Evolutionary conservation across 2,113 vertebrate genomes (phyloP), one percentile per base, ranked within the genome.

Genomic region (Nycticebus coucang): DNA sequence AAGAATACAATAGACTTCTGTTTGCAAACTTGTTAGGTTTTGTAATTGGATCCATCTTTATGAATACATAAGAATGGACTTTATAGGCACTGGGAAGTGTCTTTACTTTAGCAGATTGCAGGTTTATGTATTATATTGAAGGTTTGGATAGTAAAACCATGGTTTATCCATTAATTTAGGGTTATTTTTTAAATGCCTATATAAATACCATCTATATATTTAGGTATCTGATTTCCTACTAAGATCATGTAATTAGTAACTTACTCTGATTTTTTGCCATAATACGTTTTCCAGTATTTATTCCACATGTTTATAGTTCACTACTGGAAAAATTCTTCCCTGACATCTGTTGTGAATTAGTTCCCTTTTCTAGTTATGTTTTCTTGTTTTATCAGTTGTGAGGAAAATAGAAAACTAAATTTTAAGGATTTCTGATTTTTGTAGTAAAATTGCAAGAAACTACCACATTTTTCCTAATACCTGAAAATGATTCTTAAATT

Each of bases 301-400:
- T 95, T 98, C 80, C 2, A 13, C 0, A 0, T 97, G 93, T 97
- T 98, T 97, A 97, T 92, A 97, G 95, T 96, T 98, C 92, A 95
- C 87, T 91, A 85, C 77, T 92, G 97, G 55, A 13, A 64, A 92
- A 95, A 92, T 96, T 92, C 79, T 91, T 97, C 96, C 87, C 88
- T 87, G 82, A 96, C 97, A 98, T 97, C 98, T 98, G 97, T 98
- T 98, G 93, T 87, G 92, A 96, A 95, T 98, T 97, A 98, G 94
- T 21, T 96, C 45, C 68, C 13, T 95, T 95, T 97, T 93, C 93
- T 83, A 95, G 79, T 97, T 97, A 50, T 96, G 91, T 97, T 97
- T 97, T 94, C 85, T 68, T 12, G 5, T 90, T 97, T 98, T 97
- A 97, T 98, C 95, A 92, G 22, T 95, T 97, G 72, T 94, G 82